Base-by-base conservation (phyloP, 2,113 vertebrate genomes). In the Peromyscus leucopus region DNA sequence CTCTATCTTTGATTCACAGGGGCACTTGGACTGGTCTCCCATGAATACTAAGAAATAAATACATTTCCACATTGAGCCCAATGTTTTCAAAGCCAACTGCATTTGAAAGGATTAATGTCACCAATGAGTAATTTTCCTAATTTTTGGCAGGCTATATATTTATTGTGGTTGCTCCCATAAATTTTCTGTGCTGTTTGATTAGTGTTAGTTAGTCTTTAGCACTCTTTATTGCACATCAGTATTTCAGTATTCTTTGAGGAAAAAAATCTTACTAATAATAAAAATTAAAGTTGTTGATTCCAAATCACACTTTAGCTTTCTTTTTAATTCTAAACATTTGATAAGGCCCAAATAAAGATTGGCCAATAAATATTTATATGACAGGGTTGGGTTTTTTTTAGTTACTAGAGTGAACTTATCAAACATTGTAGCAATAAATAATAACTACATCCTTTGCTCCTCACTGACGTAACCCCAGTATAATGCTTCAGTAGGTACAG, bases 371-470 rank as follows among this genome's bases (percentile, higher is more conserved):
- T 31, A 72, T 59, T 90, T 96, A 22, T 91, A 76, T 79, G 1
- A 2, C 26, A 0, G 61, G 5, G 33, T 74, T 94, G 71, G 71
- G 16, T 59, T 67, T 74, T 95, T 84, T 13, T 4, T 91, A 16
- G 67, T 65, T 90, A 90, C 9, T 80, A n/a, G 31, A 22, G 11
- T 61, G 74, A 91, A 71, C 71, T 39, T 83, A 36, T 88, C 11
- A 84, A 84, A 72, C 57, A 36, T 74, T 71, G 82, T 74, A 95
- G 28, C 86, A 94, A 46, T 55, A 82, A n/a, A 59, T 59, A 59
- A 0, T 11, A 59, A n/a, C 10, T 59, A 15, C 5, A 59, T 59
- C 55, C 12, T 82, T 82, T 82, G 36, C 11, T 7, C 5, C 4
- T 59, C 26, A 12, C 21, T 59, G 36, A 24, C 55, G 13, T 8